Base-by-base conservation (phyloP, 1,140 invertebrate genomes). In the Aphis craccivora region DNA sequence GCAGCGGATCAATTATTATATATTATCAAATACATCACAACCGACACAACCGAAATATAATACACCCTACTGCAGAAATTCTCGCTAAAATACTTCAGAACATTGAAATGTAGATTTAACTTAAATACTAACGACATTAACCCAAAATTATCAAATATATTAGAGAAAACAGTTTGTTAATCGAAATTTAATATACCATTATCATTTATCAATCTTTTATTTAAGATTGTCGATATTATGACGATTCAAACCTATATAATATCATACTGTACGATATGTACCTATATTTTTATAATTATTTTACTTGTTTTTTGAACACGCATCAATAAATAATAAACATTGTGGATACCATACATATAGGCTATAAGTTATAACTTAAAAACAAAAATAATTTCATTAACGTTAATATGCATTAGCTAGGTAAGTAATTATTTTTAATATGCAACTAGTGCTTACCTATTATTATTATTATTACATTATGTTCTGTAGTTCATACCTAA, bases 41-140 rank as follows among this genome's bases (percentile, higher is more conserved):
- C 25, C 35, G 37, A 30, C 37, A 48, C 48, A 48, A 30, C 25
- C 35, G 37, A 30, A 87, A 40, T 40, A 43, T 40, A 84, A 83
- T 23, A 45, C 30, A 48, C n/a, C 43, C 45, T 51, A 5, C 45
- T 35, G 20, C 1, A n/a, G 43, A 88, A 45, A 88, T 48, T 88
- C 86, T 45, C 86, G 4, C 45, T n/a, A 88, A 88, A 88, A 48
- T 48, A 88, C 45, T 88, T 48, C 30, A 48, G 45, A 88, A 51
- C n/a, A 48, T 88, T 88, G 86, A 48, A 48, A 88, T 45, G 45
- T 35, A 88, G 43, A 88, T 40, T 43, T 45, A 45, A 86, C 40
- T 43, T 25, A 45, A 86, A 40, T 20, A 37, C 76, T 37, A 23
- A 86, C 30, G 40, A 45, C 84, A 86, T 86, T 86, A 86, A 18